Conservation (phyloP, 2,888 invertebrate species). For the Anoplius nigerrimus region DNA sequence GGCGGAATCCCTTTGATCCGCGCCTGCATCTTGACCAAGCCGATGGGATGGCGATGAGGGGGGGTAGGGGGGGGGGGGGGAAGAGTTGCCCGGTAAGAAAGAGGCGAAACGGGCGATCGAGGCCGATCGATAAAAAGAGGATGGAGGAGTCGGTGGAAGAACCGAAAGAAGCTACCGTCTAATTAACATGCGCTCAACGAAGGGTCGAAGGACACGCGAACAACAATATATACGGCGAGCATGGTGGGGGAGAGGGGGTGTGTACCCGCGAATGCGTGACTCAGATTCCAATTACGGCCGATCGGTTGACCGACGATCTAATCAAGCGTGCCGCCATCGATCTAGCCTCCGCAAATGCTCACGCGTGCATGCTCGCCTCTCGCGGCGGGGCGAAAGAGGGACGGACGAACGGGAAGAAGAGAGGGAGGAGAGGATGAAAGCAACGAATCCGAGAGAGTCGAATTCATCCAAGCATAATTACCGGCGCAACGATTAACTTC, state of each 20-base stretch:
- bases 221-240: too few species aligned
- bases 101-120: background rate
- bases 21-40: background rate
- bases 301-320: constrained; percentile 40
- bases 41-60: background rate
- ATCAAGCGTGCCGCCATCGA: constrained; percentile 35
- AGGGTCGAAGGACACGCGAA: constrained; percentile 15
- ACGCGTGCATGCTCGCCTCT: constrained; percentile 8
- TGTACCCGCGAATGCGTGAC: constrained; percentile 26
- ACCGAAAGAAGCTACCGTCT: constrained; percentile 4
- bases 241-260: too few species aligned
- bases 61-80: background rate
- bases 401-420: background rate
- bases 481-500: too few species aligned
- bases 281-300: constrained; percentile 39
- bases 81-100: constrained; percentile 4
- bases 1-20: constrained; percentile 3
- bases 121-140: background rate
- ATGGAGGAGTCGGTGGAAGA: background rate
- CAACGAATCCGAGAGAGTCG: too few species aligned
- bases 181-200: constrained; percentile 28
- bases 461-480: too few species aligned
- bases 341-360: constrained; percentile 18
- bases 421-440: too few species aligned
- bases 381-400: too few species aligned